Percentiles rank a stretch among this genome's conserved stretches.
phyloP scores from a whole-genome alignment of 2,888 invertebrate species.

The Romanomermis culicivorax region DNA sequence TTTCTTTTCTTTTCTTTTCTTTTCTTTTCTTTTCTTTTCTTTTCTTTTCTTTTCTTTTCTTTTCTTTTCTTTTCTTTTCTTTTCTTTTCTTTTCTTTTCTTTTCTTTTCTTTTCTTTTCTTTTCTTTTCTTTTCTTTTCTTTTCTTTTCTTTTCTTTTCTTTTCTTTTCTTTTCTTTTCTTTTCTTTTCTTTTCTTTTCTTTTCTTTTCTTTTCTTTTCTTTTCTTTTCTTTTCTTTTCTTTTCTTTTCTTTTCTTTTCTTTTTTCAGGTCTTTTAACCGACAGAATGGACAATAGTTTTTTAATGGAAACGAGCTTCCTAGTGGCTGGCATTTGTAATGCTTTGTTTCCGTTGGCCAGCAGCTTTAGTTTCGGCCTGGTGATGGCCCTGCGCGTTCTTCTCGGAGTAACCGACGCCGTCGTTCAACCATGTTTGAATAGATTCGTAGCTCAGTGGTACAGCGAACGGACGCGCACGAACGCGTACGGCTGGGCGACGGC shows the following conservation, averaged over 20 bases:
- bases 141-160: too few species aligned
- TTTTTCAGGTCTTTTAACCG: neutral
- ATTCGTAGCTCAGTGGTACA: slow-evolving; percentile 7
- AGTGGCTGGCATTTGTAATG: neutral
- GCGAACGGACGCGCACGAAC: neutral
- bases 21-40: too few species aligned
- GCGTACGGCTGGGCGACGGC: slow-evolving; percentile 7
- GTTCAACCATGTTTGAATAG: slow-evolving; percentile 7
- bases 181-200: too few species aligned
- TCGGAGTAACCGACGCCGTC: slow-evolving; percentile 8
- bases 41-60: too few species aligned
- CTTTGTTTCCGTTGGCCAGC: neutral
- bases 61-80: too few species aligned
- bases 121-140: too few species aligned
- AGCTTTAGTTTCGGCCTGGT: neutral
- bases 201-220: neutral
- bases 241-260: too few species aligned
- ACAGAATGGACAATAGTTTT: neutral
- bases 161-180: too few species aligned
- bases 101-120: too few species aligned
- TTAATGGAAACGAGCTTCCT: neutral
- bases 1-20: too few species aligned
- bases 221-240: neutral
- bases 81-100: too few species aligned
- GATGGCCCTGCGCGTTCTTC: neutral